Evolutionary conservation across 2,888 invertebrate genomes (phyloP), one percentile per base, ranked within the genome.

Genomic region (Flabesymbios commensalis): DNA sequence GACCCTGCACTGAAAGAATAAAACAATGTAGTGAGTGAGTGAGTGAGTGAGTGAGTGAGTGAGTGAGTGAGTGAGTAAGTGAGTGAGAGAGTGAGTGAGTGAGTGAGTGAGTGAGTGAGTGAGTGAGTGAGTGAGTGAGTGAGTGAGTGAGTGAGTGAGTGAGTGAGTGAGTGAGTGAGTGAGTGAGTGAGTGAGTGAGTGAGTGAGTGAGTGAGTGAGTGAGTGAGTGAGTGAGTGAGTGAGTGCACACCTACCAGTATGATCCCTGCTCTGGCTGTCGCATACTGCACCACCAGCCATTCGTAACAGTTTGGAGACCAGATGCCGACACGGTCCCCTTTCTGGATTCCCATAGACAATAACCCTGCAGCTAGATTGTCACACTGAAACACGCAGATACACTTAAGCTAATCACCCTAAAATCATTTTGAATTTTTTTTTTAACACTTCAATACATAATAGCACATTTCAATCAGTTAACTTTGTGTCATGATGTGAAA

Each of bases 231-330:
- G 47, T 14, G 29, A n/a, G 5, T 49, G 14, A n/a, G n/a, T n/a
- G 24, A 36, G 31, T 17, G 1, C 19, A 17, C 4, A 32, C 42
- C 62, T 70, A 90, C 91, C 80, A 90, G 82, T 31, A 90, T 84
- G 1, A 91, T 81, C 0, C 93, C 93, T 1, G 87, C 87, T 66
- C 90, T 87, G 0, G 89, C 87, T 1, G 89, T 87, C 0, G 90
- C 92, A 76, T 90, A 83, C 78, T 89, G 87, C 0, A 87, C 71
- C 0, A 91, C 72, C 63, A 89, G 86, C 93, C 93, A 94, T 75
- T 92, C 89, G 47, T 87, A 78, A 36, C 86, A 84, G 81, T 92
- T 94, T 0, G 92, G 91, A 0, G 89, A 88, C 90, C 91, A 92
- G 26, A 94, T 84, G 0, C 90, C 93, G 2, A 94, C 76, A 7